Evolutionary conservation across 2,888 invertebrate genomes (phyloP).

Genomic region (Choreutis nemorana): DNA sequence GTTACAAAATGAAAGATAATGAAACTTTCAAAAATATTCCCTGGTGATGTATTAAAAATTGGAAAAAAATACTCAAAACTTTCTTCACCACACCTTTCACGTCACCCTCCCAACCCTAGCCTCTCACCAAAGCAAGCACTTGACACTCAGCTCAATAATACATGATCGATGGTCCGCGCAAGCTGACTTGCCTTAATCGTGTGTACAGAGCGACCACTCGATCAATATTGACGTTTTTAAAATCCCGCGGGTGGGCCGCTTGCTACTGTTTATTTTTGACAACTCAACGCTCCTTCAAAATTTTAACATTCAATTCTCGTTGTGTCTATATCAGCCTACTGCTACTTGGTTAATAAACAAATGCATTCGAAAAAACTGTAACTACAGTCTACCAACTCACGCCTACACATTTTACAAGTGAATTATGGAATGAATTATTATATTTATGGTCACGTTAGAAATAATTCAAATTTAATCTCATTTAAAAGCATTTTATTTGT

Average conservation of each 20-base stretch:
- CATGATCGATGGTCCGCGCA: conserved; percentile 41
- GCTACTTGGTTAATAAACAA: too few relatives aligned
- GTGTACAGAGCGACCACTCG: conserved; percentile 49
- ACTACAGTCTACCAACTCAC: too few relatives aligned
- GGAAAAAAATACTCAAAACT: too few relatives aligned
- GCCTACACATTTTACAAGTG: background rate
- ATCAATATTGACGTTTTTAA: conserved; percentile 37
- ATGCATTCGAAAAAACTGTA: too few relatives aligned
- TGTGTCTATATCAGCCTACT: too few relatives aligned
- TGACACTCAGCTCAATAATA: conserved; percentile 9
- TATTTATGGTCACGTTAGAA: background rate
- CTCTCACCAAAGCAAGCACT: conserved; percentile 28
- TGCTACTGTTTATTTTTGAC: conserved; percentile 55
- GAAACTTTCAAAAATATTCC: too few relatives aligned
- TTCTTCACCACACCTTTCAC: too few relatives aligned
- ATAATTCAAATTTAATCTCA: background rate
- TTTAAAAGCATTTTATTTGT: conserved; percentile 1
- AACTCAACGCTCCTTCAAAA: conserved; percentile 30
- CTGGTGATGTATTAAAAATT: too few relatives aligned
- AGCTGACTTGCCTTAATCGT: conserved; percentile 43
- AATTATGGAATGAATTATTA: background rate
- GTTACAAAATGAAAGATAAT: too few relatives aligned
- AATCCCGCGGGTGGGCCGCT: conserved; percentile 52
- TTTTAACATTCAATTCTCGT: too few relatives aligned
- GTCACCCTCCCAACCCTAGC: conserved; percentile 20